Conservation (phyloP, 2,797 vertebrate species). For the Lagorchestes hirsutus region DNA sequence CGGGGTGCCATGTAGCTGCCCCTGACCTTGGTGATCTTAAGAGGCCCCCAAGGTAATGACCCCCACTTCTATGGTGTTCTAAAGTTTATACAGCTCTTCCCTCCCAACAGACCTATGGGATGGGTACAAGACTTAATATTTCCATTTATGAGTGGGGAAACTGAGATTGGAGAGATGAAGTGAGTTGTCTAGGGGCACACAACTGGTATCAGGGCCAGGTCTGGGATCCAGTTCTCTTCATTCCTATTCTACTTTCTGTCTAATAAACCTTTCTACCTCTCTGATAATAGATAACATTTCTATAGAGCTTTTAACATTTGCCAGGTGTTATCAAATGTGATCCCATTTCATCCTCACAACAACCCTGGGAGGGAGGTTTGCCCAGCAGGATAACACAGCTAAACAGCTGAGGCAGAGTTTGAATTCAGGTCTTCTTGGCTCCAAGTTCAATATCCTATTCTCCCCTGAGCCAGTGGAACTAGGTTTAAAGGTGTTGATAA, state of each 20-base stretch:
- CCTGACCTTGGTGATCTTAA: background rate
- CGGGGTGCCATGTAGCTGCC: too few relatives aligned
- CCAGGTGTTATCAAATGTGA: background rate
- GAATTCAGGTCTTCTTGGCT: background rate
- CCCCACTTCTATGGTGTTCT: background rate
- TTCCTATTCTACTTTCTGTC: background rate
- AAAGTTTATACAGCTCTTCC: background rate
- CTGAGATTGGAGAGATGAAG: background rate
- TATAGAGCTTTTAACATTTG: background rate
- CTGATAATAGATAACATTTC: background rate
- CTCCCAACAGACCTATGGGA: background rate
- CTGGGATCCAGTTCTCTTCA: background rate
- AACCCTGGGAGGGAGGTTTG: background rate
- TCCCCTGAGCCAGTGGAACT: background rate
- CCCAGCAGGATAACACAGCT: background rate
- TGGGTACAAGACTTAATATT: background rate
- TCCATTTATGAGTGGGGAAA: background rate
- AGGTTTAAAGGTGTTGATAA: background rate
- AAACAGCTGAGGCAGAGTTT: background rate
- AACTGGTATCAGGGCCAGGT: background rate
- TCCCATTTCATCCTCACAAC: background rate
- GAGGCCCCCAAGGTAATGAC: background rate
- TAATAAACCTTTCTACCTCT: background rate
- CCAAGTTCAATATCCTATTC: background rate
- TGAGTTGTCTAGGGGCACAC: background rate